Evolutionary conservation across 2,888 invertebrate species (phyloP), one percentile per base, ranked within the genome.

Genomic region (Alsophila aescularia): DNA sequence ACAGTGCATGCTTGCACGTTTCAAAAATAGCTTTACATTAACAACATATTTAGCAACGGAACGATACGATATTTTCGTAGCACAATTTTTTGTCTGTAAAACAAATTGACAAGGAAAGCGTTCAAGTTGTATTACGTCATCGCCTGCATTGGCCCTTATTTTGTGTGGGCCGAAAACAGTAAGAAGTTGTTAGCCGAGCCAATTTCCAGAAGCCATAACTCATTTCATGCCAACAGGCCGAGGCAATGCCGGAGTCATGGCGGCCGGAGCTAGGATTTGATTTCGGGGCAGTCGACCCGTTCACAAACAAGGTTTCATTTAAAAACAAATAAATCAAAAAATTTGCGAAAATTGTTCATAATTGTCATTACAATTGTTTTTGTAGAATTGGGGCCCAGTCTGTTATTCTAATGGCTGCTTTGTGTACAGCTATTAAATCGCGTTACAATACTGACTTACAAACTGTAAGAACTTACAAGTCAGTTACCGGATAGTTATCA

Each of bases 121-220:
- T 64, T 65, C 59, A 83, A 85, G 75, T 84, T 85, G 80, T 83
- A 83, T 82, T 77, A 79, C 57, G 44, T 54, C 54, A 53, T 54
- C 39, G 39, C 39, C 39, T 10, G 39, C 39, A 39, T 47, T 31
- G 31, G 24, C 14, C 74, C 78, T 79, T 73, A 79, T 86, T 87
- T 82, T 73, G 72, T 76, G 66, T 83, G 77, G 75, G 72, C 74
- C 83, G 82, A 77, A 81, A 85, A 81, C 73, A 68, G 75, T 78
- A 80, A 85, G 79, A 85, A 86, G 82, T 83, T 87, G 83, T 88
- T 85, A 87, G 77, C 72, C 70, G 70, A 83, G 78, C 80, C 81
- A 85, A 89, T 89, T 87, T 87, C 81, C 80, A 77, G 72, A 75
- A 83, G 84, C 79, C 83, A 87, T 89, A 85, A 86, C 76, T 89